Conservation (phyloP, 2,797 vertebrate genomes). For the Hypotaenidia okinawae region DNA sequence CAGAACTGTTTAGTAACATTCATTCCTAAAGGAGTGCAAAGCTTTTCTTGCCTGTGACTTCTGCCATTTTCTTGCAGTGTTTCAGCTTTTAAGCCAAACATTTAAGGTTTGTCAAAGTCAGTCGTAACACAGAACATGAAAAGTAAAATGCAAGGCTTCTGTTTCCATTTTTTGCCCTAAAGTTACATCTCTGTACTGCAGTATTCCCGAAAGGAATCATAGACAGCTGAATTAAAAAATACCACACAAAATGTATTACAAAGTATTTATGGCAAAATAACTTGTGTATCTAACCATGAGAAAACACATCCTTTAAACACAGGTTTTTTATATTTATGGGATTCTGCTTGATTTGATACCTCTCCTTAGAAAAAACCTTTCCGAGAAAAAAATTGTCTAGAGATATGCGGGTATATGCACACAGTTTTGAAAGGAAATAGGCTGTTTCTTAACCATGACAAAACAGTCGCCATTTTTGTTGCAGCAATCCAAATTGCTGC, state of each 20-base stretch:
- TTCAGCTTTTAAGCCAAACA: neutral
- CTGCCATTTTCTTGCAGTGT: neutral
- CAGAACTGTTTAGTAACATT: neutral
- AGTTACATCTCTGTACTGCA: neutral
- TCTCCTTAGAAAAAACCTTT: neutral
- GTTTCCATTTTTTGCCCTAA: neutral
- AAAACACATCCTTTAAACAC: neutral
- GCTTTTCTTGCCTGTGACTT: neutral
- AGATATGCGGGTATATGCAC: neutral
- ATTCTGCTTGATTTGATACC: neutral
- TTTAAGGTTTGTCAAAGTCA: neutral
- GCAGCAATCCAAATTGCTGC: neutral
- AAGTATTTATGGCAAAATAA: neutral
- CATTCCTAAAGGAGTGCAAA: neutral
- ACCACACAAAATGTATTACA: neutral
- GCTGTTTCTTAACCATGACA: neutral
- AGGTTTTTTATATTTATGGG: neutral
- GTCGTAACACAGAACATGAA: neutral
- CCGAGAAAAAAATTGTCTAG: neutral
- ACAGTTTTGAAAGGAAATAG: neutral
- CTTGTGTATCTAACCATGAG: neutral
- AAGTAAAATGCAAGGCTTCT: neutral
- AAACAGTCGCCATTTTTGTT: conserved; percentile 2
- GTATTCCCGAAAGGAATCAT: neutral
- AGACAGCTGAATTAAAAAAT: neutral